Evolutionary conservation across 2,113 vertebrate genomes (phyloP).

Genomic region (Thamnaconus septentrionalis): DNA sequence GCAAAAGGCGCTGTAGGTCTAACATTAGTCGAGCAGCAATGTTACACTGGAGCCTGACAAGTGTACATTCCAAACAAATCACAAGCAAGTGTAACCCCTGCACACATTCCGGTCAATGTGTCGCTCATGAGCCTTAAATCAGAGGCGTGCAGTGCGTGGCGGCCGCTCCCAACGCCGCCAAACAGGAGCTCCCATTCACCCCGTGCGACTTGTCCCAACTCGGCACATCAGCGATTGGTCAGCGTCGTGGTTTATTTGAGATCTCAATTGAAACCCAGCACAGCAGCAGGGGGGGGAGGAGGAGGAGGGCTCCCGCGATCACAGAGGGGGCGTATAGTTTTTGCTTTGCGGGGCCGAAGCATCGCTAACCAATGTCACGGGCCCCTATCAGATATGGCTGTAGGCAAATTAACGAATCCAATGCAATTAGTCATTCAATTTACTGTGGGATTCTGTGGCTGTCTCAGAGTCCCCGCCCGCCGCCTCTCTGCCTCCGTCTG

Average conservation of each 20-base stretch:
- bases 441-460: constrained; percentile 40
- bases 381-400: constrained; percentile 55
- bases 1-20: too few species aligned
- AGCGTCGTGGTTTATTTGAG: not conserved
- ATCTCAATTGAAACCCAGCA: constrained; percentile 28
- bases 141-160: too few species aligned
- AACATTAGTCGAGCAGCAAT: not conserved
- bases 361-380: constrained; percentile 62
- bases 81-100: not conserved
- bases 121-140: too few species aligned
- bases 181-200: constrained; percentile 6
- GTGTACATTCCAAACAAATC: not conserved
- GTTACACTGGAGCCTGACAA: not conserved
- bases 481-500: constrained; percentile 2
- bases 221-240: constrained; percentile 20
- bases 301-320: constrained; percentile 51
- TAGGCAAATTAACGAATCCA: constrained; percentile 63
- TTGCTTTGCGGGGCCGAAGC: constrained; percentile 43
- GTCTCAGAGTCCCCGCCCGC: constrained; percentile 13
- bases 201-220: constrained; percentile 17
- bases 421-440: constrained; percentile 67
- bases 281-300: constrained; percentile 40
- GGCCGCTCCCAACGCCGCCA: too few species aligned
- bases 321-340: constrained; percentile 31
- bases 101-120: not conserved